Evolutionary conservation across 2,888 invertebrate genomes (phyloP), one percentile per base, ranked within the genome.

Genomic region (Thera obeliscata): DNA sequence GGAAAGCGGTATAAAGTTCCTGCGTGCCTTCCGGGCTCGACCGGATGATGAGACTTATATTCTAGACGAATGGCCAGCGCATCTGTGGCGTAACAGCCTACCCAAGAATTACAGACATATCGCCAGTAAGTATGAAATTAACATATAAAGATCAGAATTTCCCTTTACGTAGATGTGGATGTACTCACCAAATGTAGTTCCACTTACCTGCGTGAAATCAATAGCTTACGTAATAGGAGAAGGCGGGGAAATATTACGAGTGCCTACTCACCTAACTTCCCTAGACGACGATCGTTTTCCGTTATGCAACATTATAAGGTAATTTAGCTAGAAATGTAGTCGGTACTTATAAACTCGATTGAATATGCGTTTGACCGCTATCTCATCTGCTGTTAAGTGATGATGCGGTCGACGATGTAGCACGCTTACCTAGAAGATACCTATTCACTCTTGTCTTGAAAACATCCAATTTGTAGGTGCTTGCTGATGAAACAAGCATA

Each of bases 51-150:
- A 95, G 67, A 93, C 95, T 65, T 95, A 95, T 81, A 94, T 94
- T 71, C 90, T 98, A 77, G 96, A 97, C 81, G 95, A 95, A 70
- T 98, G 97, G 97, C 95, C 97, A 65, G 95, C 95, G 62, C 94
- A 95, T 68, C 88, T 98, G 63, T 98, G 98, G 98, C 94, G 94
- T 50, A 95, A 96, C 85, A 96, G 97, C 54, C 89, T 98, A 65
- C 97, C 96, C 55, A 95, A 96, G 71, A 95, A 95, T 78, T 96
- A 96, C 84, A 95, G 95, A 80, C 95, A 96, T 86, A 93, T 96
- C 75, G 95, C 96, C 78, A 95, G 96, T 95, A 82, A 90, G 94
- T 90, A 81, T 68, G 12, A 49, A 41, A 2, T 33, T 22, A 52
- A 49, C 9, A 2, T 22, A 38, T 38, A 3, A 49, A 50, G 7